A percentile compares a stretch with the other conserved stretches of the same genome.
Evolutionary conservation across 2,113 vertebrate genomes (phyloP).

Genomic region (Mesitornis unicolor): DNA sequence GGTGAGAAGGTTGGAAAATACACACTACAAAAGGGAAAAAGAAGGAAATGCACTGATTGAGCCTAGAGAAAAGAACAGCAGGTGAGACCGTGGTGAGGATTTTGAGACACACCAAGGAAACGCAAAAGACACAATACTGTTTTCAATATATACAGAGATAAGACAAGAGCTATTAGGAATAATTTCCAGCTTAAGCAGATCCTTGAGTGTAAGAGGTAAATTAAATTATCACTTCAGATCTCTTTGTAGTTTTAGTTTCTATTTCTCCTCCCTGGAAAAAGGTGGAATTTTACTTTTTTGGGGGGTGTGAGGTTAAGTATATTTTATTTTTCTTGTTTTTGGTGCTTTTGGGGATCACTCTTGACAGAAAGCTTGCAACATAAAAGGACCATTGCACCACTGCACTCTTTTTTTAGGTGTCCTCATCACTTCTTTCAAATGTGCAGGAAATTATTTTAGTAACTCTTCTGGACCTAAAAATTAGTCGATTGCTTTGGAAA

Average conservation of each 20-base stretch:
- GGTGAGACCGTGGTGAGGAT: too few species aligned
- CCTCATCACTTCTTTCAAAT: fast-evolving
- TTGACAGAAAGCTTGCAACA: background rate
- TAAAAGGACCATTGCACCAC: background rate
- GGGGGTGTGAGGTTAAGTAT: fast-evolving
- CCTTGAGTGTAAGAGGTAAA: background rate
- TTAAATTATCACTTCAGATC: background rate
- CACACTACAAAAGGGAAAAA: background rate
- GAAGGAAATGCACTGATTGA: background rate
- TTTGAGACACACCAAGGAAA: background rate
- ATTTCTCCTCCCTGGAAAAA: background rate
- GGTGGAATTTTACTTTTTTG: background rate
- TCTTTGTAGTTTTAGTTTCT: background rate
- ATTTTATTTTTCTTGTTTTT: background rate
- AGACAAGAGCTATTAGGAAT: background rate
- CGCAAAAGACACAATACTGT: background rate
- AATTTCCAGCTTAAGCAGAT: background rate
- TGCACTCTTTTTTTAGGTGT: background rate
- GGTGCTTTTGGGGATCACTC: background rate
- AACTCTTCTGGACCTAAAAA: background rate
- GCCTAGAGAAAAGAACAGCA: background rate
- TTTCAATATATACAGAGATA: background rate
- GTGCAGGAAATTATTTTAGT: background rate
- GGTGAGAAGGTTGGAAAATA: background rate
- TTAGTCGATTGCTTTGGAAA: background rate